Conservation (phyloP, 2,113 vertebrate species). For the Oxyura jamaicensis region DNA sequence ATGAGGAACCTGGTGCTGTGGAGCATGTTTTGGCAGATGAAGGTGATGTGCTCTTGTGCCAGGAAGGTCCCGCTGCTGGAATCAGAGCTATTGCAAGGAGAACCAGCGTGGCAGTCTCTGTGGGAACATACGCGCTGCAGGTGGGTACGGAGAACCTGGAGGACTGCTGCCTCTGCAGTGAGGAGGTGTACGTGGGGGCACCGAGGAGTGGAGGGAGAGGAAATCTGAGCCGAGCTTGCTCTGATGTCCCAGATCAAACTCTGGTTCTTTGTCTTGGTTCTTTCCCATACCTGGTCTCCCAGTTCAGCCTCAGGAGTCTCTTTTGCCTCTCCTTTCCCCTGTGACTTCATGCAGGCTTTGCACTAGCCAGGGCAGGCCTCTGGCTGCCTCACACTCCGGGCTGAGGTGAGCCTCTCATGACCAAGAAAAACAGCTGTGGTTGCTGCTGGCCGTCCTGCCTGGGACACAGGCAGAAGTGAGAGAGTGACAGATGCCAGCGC, state of each 20-base stretch:
- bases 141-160: background rate
- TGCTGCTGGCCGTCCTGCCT: background rate
- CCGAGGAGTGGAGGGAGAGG: background rate
- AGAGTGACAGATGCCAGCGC: background rate
- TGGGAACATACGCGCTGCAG: background rate
- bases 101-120: background rate
- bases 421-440: background rate
- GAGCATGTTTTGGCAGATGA: background rate
- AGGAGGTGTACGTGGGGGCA: background rate
- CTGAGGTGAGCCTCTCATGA: background rate
- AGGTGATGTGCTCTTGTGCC: background rate
- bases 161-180: rapidly evolving
- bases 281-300: background rate
- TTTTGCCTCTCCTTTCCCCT: background rate
- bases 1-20: background rate
- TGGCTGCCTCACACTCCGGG: background rate
- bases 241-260: background rate
- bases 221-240: background rate
- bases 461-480: background rate
- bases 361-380: background rate
- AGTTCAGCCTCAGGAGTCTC: background rate
- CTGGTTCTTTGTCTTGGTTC: background rate
- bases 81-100: background rate
- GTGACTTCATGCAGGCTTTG: background rate
- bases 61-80: background rate